Conservation (phyloP, 2,113 vertebrate species). For the Corythoichthys intestinalis region DNA sequence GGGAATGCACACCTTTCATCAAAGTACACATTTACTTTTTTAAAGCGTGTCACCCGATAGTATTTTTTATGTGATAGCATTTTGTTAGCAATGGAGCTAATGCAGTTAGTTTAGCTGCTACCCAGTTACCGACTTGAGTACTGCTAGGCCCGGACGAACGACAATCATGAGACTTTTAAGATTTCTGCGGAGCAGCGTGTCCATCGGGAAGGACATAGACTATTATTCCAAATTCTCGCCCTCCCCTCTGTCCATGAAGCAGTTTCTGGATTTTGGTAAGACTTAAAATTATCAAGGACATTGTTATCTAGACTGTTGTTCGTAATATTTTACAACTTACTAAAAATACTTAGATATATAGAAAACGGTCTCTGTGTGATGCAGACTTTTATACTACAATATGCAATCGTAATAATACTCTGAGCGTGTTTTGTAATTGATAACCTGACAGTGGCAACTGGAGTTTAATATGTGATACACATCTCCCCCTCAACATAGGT, state of each 20-base stretch:
- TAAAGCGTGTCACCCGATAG: not conserved
- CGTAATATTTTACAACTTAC: no score
- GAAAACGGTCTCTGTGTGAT: no score
- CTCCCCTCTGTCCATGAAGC: slow-evolving; percentile 80
- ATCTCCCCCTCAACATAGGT: slow-evolving; percentile 61
- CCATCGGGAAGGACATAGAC: slow-evolving; percentile 71
- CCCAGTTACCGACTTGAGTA: not conserved
- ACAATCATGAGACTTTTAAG: slow-evolving; percentile 68
- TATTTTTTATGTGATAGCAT: not conserved
- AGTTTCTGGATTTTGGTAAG: slow-evolving; percentile 81
- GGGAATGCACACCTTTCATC: not conserved
- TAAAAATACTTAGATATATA: no score
- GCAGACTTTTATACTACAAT: no score
- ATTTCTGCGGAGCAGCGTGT: slow-evolving; percentile 63
- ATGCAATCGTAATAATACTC: no score
- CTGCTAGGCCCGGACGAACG: slow-evolving; percentile 1
- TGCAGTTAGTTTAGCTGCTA: not conserved
- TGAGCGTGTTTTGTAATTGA: no score
- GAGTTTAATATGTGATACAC: not conserved
- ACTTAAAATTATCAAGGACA: not conserved
- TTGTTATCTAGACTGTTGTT: no score
- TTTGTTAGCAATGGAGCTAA: slow-evolving; percentile 30
- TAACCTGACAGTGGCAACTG: no score
- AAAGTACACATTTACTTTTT: not conserved
- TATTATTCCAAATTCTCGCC: slow-evolving; percentile 78